Evolutionary conservation across 2,113 vertebrate species (phyloP).

Genomic region (Trinectes maculatus): DNA sequence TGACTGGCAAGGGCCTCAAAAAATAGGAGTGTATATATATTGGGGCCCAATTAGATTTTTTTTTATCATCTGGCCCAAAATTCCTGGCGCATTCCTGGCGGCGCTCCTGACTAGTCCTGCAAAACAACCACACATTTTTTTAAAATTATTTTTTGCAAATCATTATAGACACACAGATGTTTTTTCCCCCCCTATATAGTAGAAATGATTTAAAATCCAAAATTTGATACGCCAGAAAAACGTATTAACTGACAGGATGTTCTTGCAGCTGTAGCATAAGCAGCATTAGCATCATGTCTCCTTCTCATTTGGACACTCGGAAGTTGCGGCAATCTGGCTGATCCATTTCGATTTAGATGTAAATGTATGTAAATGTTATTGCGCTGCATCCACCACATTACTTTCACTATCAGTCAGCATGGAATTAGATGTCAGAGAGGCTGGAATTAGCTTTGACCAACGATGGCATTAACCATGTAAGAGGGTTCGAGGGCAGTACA

Average conservation of each 20-base stretch:
- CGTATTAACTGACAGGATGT: conserved; percentile 16
- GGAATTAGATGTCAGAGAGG: conserved; percentile 49
- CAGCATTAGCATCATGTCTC: not conserved
- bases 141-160: not conserved
- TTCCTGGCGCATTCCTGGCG: too few species aligned
- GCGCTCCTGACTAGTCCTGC: too few species aligned
- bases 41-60: too few species aligned
- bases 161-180: conserved; percentile 1
- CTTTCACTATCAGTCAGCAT: conserved; percentile 32
- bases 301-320: conserved; percentile 36
- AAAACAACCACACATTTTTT: not conserved
- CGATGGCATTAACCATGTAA: conserved; percentile 14
- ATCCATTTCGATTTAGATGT: conserved; percentile 62
- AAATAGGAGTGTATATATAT: conserved; percentile 9
- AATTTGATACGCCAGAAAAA: conserved; percentile 3
- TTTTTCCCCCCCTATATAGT: too few species aligned
- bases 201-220: conserved; percentile 15
- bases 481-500: conserved; percentile 12
- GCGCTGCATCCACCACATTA: conserved; percentile 23
- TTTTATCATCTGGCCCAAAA: too few species aligned
- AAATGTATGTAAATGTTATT: conserved; percentile 67
- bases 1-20: too few species aligned
- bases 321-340: conserved; percentile 34
- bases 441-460: conserved; percentile 42
- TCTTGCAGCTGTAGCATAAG: conserved; percentile 16